Base-by-base conservation (phyloP, 1,140 invertebrate genomes). In the Zaprionus inermis region DNA sequence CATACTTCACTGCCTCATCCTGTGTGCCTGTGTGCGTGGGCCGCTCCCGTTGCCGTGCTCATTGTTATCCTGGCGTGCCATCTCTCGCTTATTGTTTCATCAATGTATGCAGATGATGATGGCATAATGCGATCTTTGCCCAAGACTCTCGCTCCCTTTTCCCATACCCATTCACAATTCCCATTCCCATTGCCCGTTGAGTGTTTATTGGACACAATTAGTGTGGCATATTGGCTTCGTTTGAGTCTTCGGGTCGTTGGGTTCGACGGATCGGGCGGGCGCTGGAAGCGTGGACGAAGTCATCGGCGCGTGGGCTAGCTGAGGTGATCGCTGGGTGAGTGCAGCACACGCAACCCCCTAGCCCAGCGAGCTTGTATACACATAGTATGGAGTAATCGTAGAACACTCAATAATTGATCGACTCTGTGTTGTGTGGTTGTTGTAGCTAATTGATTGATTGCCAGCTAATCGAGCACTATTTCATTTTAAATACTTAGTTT, bases 201-300 rank as follows among this genome's bases (percentile, higher is more conserved):
- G 74, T 89, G 84, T 79, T 89, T 89, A 89, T 89, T 90, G 85
- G 80, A 84, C 77, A 81, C 84, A 89, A 89, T 89, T 89, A 89
- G 84, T 82, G 83, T 90, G 78, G 81, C 84, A 84, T 81, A 89
- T 89, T 89, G 84, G 84, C 85, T 89, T 72, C 73, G 60, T 86
- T 55, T 69, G 59, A 38, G 24, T 28, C 66, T 57, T 34, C 36
- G 59, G 59, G 52, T 32, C 79, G 82, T 67, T 67, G 52, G 82
- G 49, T 30, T 51, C n/a, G 36, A 49, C 49, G 46, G 65, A 60
- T 28, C 24, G n/a, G 71, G 68, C 70, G 73, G 73, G 65, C 81
- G 81, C 63, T 71, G 61, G 51, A 83, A 86, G 82, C 68, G 82
- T 79, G 83, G 30, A 32, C 51, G 55, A 51, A 71, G 46, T 64